phyloP scores from a whole-genome alignment of 2,888 invertebrate species.

The Thera obeliscata region DNA sequence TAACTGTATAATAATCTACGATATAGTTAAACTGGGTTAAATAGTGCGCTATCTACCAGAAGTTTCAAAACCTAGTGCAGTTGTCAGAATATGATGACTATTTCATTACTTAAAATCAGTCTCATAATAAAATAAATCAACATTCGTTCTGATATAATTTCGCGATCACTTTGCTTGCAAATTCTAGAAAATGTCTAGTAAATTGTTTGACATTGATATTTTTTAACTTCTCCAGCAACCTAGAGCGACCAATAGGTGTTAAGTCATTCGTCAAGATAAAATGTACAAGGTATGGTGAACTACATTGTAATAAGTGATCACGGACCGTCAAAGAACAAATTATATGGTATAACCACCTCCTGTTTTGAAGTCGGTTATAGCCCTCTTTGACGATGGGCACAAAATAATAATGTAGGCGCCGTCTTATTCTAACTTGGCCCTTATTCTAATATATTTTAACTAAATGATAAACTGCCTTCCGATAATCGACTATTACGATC shows the following conservation, averaged over 20 bases:
- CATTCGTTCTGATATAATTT: constrained; percentile 33
- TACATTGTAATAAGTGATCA: constrained; percentile 7
- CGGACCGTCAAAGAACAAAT: constrained; percentile 40
- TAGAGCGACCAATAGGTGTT: neutral
- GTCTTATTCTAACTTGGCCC: constrained; percentile 63
- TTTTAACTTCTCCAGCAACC: neutral
- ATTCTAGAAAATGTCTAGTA: constrained; percentile 20
- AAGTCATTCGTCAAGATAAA: constrained; percentile 7
- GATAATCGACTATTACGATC: neutral
- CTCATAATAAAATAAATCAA: constrained; percentile 72
- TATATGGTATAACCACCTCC: constrained; percentile 32
- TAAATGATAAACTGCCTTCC: constrained; percentile 4
- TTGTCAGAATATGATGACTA: constrained; percentile 63
- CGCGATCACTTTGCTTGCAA: constrained; percentile 24
- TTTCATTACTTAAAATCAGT: constrained; percentile 81
- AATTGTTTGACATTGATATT: neutral
- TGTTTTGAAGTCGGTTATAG: neutral
- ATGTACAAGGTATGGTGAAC: neutral
- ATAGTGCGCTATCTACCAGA: constrained; percentile 33
- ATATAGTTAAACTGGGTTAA: constrained; percentile 22
- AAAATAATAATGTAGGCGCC: constrained; percentile 58
- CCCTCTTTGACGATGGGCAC: constrained; percentile 40
- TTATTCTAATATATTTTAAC: constrained; percentile 51
- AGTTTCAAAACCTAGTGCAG: constrained; percentile 49
- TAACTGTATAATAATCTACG: constrained; percentile 18